A percentile compares a stretch with the other conserved stretches of the same genome.
phyloP scores from a whole-genome alignment of 2,797 vertebrate genomes.

The Acanthiza pusilla region DNA sequence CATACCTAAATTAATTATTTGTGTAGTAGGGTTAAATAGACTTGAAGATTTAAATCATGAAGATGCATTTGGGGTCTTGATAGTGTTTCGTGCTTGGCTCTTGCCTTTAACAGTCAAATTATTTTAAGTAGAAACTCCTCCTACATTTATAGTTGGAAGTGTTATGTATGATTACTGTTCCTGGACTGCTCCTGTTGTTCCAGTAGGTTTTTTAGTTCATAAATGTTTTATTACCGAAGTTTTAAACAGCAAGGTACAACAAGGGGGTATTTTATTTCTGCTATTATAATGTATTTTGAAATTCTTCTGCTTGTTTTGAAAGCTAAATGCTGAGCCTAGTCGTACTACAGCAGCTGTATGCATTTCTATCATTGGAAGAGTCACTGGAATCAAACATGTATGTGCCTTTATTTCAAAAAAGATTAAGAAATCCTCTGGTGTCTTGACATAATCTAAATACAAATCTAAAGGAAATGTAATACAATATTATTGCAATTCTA shows the following conservation, averaged over 20 bases:
- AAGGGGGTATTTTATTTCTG: background rate
- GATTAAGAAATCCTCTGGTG: background rate
- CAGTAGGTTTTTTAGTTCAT: background rate
- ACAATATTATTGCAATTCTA: background rate
- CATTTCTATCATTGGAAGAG: background rate
- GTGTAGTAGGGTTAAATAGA: background rate
- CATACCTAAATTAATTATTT: background rate
- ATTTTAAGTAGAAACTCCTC: background rate
- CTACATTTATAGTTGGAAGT: background rate
- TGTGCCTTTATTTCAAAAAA: background rate
- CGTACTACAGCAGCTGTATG: background rate
- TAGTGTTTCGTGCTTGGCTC: background rate
- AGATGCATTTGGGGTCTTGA: background rate
- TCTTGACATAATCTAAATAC: background rate
- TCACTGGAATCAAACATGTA: background rate
- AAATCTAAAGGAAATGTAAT: background rate
- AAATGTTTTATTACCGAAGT: background rate
- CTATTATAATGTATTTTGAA: background rate
- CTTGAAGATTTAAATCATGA: background rate
- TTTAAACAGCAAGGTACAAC: background rate
- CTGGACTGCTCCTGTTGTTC: background rate
- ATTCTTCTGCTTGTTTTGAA: background rate
- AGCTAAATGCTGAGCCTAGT: background rate
- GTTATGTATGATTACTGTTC: background rate
- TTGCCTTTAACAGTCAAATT: background rate